Conservation (phyloP, 2,888 invertebrate species). For the Dromius quadrimaculatus region DNA sequence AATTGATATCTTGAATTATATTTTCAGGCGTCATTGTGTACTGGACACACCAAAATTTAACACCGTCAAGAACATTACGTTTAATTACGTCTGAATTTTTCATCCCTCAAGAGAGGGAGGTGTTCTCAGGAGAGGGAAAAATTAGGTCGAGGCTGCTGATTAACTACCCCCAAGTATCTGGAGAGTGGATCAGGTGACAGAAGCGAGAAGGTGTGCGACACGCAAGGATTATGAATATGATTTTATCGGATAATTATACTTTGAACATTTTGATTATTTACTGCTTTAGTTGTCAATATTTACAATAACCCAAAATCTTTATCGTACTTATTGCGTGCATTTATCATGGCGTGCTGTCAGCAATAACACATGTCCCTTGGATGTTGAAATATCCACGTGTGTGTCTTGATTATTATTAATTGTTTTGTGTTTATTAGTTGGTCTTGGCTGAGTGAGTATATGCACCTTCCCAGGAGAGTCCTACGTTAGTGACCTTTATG, state of each 20-base stretch:
- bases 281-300: too few relatives aligned
- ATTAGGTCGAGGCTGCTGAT: conserved; percentile 24
- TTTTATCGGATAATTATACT: conserved; percentile 27
- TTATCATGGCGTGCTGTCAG: conserved; percentile 8
- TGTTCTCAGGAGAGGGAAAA: not conserved
- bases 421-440: conserved; percentile 45
- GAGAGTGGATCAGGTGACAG: not conserved
- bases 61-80: conserved; percentile 29
- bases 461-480: conserved; percentile 27
- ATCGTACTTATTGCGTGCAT: not conserved
- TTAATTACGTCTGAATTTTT: conserved; percentile 19
- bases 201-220: not conserved
- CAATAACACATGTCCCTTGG: conserved; percentile 1
- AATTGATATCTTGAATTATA: too few relatives aligned
- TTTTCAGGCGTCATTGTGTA: too few relatives aligned
- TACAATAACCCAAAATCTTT: conserved; percentile 3
- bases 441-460: conserved; percentile 28
- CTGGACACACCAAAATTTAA: conserved; percentile 27
- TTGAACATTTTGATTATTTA: conserved; percentile 20
- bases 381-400: conserved; percentile 7
- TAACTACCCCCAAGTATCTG: conserved; percentile 6
- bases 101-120: conserved; percentile 8
- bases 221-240: conserved; percentile 27
- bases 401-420: conserved; percentile 51
- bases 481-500: too few relatives aligned